A percentile compares a stretch with the other conserved stretches of the same genome.
These are phyloP conservation scores for Silurus lanzhouensis DNA, from an alignment of 2,797 vertebrate genomes.

Conservation along the genomic window DNA sequence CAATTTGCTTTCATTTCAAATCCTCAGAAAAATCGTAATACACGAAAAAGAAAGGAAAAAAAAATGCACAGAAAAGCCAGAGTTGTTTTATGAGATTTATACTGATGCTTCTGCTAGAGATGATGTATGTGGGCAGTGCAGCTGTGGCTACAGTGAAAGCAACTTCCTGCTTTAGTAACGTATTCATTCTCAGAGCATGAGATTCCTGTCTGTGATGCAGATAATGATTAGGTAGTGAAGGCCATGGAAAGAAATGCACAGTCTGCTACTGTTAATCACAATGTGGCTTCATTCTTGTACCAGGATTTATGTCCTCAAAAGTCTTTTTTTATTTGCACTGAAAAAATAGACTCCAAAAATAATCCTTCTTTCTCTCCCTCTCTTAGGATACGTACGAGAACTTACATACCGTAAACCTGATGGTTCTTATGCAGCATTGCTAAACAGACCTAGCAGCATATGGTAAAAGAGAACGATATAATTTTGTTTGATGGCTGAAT, in stretches of 20 bases:
- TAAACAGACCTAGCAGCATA: conserved; percentile 35
- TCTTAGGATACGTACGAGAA: conserved; percentile 23
- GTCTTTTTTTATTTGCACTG: background rate
- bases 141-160: too few relatives aligned
- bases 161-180: background rate
- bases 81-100: accelerated
- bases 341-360: background rate
- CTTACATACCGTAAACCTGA: conserved; percentile 39
- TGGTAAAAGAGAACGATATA: conserved; percentile 34
- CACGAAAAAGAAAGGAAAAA: too few relatives aligned
- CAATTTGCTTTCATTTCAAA: conserved; percentile 50
- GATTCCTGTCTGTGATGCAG: too few relatives aligned
- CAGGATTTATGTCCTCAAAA: background rate
- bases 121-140: too few relatives aligned
- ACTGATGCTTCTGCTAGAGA: too few relatives aligned
- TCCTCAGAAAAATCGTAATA: conserved; percentile 66
- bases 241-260: background rate
- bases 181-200: too few relatives aligned
- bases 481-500: background rate
- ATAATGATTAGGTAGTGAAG: too few relatives aligned
- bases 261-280: too few relatives aligned
- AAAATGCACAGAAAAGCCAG: too few relatives aligned
- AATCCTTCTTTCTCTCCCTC: too few relatives aligned
- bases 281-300: background rate
- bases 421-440: conserved; percentile 34